Evolutionary conservation across 2,797 vertebrate species (phyloP).

Genomic region (Chanos chanos): DNA sequence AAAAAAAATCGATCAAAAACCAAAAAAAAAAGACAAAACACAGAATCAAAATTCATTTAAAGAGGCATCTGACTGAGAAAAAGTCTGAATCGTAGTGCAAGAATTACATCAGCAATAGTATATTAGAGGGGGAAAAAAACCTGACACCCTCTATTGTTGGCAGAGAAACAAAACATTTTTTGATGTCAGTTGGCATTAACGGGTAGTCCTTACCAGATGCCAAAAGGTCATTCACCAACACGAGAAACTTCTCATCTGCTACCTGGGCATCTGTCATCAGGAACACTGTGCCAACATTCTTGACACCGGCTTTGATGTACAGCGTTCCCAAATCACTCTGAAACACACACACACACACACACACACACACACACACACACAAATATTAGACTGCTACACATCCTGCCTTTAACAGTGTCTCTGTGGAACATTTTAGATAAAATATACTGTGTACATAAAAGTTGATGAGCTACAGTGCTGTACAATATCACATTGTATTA

Average conservation of each 20-base stretch:
- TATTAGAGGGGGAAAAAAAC: too few species aligned
- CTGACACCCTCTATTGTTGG: neutral
- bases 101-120: too few species aligned
- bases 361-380: conserved; percentile 12
- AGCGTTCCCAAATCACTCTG: conserved; percentile 85
- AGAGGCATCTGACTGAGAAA: too few species aligned
- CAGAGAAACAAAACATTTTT: conserved; percentile 4
- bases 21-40: too few species aligned
- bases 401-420: neutral
- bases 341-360: conserved; percentile 1
- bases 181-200: conserved; percentile 4
- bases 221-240: conserved; percentile 92
- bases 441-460: conserved; percentile 12
- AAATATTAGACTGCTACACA: neutral
- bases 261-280: conserved; percentile 93
- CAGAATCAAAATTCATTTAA: too few species aligned
- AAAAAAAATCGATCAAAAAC: neutral
- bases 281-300: conserved; percentile 83
- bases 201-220: conserved; percentile 78
- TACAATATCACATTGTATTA: conserved; percentile 10
- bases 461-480: conserved; percentile 13
- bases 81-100: too few species aligned
- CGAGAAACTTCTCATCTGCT: conserved; percentile 89
- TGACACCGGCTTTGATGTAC: conserved; percentile 87
- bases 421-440: conserved; percentile 5